Conservation (phyloP, 2,888 invertebrate species). For the Lithophane semibrunnea region DNA sequence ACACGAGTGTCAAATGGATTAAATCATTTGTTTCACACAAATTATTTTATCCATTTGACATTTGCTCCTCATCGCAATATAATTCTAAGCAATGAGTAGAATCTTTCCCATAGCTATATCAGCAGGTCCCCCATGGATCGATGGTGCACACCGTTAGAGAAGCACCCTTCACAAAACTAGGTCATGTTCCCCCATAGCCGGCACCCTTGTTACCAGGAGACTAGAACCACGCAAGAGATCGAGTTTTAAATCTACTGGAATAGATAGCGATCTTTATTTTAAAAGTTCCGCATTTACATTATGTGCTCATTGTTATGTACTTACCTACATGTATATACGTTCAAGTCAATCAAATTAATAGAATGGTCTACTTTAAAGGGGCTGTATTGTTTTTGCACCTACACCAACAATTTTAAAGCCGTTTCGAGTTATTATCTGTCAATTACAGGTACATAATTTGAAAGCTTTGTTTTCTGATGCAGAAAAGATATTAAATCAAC, state of each 20-base stretch:
- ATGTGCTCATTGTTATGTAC: background rate
- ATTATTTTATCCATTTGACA: too few relatives aligned
- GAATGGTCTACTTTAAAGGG: background rate
- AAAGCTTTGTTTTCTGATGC: conserved; percentile 25
- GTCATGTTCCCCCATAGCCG: conserved; percentile 83
- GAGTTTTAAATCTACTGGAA: conserved; percentile 64
- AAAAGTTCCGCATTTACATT: background rate
- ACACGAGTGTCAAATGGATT: background rate
- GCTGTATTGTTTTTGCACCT: conserved; percentile 11
- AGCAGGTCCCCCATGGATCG: conserved; percentile 81
- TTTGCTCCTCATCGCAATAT: background rate
- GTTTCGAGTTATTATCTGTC: conserved; percentile 8
- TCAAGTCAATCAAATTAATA: conserved; percentile 3
- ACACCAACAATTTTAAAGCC: conserved; percentile 29
- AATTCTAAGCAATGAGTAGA: conserved; percentile 31
- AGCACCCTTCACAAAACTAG: conserved; percentile 84
- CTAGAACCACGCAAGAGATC: conserved; percentile 66
- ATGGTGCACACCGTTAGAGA: conserved; percentile 80
- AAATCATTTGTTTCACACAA: too few relatives aligned
- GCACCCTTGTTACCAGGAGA: conserved; percentile 82
- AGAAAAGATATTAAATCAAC: conserved; percentile 11
- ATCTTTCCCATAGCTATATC: conserved; percentile 50
- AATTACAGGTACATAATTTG: conserved; percentile 34
- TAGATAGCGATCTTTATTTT: conserved; percentile 25
- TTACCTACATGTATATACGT: background rate